Percentiles rank a stretch among this genome's conserved stretches.
Evolutionary conservation across 2,113 vertebrate species (phyloP).

Genomic region (Tetraodon nigroviridis): DNA sequence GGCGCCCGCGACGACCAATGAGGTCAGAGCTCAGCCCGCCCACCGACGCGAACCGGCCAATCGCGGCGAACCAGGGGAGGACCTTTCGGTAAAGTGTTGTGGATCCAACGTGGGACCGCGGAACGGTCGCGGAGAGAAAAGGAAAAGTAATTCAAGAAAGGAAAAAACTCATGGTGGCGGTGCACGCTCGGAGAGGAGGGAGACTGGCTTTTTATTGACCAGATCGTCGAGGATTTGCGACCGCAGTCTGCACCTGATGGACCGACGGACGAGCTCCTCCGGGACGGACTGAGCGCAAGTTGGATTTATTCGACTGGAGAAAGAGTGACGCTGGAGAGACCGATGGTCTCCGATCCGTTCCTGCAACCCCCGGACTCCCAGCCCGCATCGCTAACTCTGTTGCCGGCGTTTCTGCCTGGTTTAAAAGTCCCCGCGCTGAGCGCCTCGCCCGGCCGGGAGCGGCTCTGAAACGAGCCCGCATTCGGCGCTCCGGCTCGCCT

Average conservation of each 20-base stretch:
- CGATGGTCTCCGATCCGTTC: slow-evolving; percentile 19
- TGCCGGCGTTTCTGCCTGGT: not conserved
- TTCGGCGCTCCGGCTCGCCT: not conserved
- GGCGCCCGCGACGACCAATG: slow-evolving; percentile 56
- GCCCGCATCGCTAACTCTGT: not conserved
- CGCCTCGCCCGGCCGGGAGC: not conserved
- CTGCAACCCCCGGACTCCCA: slow-evolving; percentile 1
- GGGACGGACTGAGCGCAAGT: slow-evolving; percentile 38
- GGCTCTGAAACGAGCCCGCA: not conserved
- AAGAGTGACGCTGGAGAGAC: slow-evolving; percentile 31
- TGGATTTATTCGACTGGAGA: slow-evolving; percentile 44
- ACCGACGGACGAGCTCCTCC: slow-evolving; percentile 13
- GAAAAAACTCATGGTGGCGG: slow-evolving; percentile 61
- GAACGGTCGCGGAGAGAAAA: slow-evolving; percentile 56
- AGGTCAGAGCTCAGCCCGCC: not conserved
- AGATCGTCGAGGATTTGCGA: slow-evolving; percentile 52
- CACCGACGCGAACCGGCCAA: slow-evolving; percentile 51
- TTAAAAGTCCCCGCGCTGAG: not conserved
- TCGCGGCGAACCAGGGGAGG: slow-evolving; percentile 52
- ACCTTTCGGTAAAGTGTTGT: slow-evolving; percentile 62
- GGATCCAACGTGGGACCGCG: slow-evolving; percentile 84
- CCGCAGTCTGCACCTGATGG: slow-evolving; percentile 57
- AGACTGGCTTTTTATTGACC: slow-evolving; percentile 49
- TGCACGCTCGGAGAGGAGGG: slow-evolving; percentile 48
- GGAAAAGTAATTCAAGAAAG: slow-evolving; percentile 63